phyloP scores from a whole-genome alignment of 30 jellyfish, hydroid and myxozoan species.

The Rhopilema esculentum region DNA sequence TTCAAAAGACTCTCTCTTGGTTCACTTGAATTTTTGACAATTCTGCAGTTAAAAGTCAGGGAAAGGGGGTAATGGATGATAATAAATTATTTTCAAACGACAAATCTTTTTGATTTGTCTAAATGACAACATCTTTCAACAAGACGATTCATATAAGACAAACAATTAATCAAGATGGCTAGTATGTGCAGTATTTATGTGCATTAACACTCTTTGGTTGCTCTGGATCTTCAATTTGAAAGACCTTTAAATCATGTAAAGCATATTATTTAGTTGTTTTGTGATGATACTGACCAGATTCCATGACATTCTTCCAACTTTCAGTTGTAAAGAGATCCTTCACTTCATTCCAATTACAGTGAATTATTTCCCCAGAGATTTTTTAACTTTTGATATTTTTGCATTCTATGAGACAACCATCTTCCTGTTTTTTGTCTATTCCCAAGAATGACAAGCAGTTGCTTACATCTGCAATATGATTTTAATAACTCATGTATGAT shows the following conservation, averaged over 20 bases:
- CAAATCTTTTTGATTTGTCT: neutral
- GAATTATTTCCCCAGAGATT: conserved; percentile 9
- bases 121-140: neutral
- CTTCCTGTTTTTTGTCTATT: conserved; percentile 1
- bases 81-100: neutral
- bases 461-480: conserved; percentile 22
- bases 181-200: neutral
- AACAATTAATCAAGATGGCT: neutral
- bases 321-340: conserved; percentile 13
- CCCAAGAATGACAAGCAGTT: conserved; percentile 13
- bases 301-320: conserved; percentile 18
- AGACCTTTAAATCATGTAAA: neutral
- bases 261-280: neutral
- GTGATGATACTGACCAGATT: conserved; percentile 6
- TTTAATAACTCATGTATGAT: conserved; percentile 1
- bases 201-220: neutral
- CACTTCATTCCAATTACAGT: neutral
- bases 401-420: conserved; percentile 14
- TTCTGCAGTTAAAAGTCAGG: conserved; percentile 3
- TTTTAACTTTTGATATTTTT: neutral
- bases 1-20: neutral
- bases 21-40: neutral
- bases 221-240: neutral
- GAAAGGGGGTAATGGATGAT: conserved; percentile 4
- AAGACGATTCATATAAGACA: neutral